phyloP scores from a whole-genome alignment of 2,888 invertebrate genomes.

The Hirtodrosophila cameraria region DNA sequence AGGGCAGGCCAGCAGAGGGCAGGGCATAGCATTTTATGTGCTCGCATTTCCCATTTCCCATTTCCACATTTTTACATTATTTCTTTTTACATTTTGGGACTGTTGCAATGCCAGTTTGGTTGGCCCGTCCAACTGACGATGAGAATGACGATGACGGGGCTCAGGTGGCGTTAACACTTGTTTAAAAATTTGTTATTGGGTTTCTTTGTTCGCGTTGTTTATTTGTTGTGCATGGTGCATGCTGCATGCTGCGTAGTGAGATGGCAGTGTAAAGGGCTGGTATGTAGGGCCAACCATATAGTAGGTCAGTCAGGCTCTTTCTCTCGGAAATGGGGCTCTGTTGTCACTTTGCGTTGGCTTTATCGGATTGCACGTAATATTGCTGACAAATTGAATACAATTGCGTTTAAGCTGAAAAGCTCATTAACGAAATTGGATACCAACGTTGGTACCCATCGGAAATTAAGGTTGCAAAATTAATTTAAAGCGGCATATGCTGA shows the following conservation, averaged over 20 bases:
- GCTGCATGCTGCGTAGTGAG: no score
- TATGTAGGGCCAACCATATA: constrained; percentile 1
- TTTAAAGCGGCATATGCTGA: constrained; percentile 59
- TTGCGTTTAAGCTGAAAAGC: constrained; percentile 76
- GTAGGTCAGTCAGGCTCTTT: no score
- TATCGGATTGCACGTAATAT: constrained; percentile 76
- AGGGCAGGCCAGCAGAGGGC: no score
- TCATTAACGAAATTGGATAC: constrained; percentile 77
- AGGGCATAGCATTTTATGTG: constrained; percentile 46
- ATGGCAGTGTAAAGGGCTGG: no score
- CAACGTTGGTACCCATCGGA: constrained; percentile 23
- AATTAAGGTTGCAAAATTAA: constrained; percentile 61
- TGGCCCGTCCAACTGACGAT: no score
- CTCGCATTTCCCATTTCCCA: constrained; percentile 56
- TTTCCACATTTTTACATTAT: constrained; percentile 26
- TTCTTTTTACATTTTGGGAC: constrained; percentile 17
- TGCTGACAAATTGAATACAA: constrained; percentile 77
- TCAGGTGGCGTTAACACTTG: constrained; percentile 77
- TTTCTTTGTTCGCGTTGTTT: constrained; percentile 62
- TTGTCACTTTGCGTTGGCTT: constrained; percentile 67
- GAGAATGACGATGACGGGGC: constrained; percentile 15
- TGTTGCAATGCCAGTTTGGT: constrained; percentile 20
- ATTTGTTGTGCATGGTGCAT: constrained; percentile 55
- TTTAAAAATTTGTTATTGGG: constrained; percentile 76
- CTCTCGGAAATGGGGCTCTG: constrained; percentile 23